Base-by-base conservation (phyloP, 2,113 vertebrate species). In the Mixornis gularis region DNA sequence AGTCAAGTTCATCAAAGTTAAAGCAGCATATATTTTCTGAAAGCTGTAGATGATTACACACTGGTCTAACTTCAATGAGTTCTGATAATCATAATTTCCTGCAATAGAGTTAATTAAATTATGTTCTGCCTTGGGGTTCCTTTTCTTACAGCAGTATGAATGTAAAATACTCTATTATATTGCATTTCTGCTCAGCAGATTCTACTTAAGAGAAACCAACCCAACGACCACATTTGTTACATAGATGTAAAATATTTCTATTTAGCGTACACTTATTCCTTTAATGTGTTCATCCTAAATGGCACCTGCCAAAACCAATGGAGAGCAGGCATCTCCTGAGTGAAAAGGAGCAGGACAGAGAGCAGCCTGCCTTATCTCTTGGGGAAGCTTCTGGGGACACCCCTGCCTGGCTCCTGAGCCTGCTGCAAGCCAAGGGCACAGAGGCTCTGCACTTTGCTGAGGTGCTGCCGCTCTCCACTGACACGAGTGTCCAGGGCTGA, bases 1-100 rank as follows among this genome's bases (percentile, higher is more conserved):
- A 95, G 72, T 85, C 76, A 95, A 93, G 89, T 96, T 96, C 82
- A 93, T 95, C 77, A 62, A 80, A 92, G 85, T 95, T 96, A 94
- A 94, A 91, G 82, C 30, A 92, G 68, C 52, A 62, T 48, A 15
- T 85, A 91, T 96, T 93, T 95, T 92, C 79, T 95, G 85, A 95
- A 96, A 94, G 82, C 89, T 90, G 85, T 48, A 40, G 69, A 64
- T 88, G 88, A 95, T 96, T 95, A 93, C 43, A 55, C 44, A 93
- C 49, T 93, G 89, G 40, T 88, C 91, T 89, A 91, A 89, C 79
- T 93, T 83, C 87, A 92, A 51, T 95, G 93, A 84, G 38, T 94
- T 78, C 82, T 94, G 77, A 90, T 89, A 92, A 94, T 92, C 92
- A 87, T 89, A 89, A 95, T 83, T 96, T 93, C 70, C 77, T 78